These are phyloP conservation scores for Drosophila anceps DNA, from an alignment of 2,888 invertebrate genomes.

Conservation along the genomic window DNA sequence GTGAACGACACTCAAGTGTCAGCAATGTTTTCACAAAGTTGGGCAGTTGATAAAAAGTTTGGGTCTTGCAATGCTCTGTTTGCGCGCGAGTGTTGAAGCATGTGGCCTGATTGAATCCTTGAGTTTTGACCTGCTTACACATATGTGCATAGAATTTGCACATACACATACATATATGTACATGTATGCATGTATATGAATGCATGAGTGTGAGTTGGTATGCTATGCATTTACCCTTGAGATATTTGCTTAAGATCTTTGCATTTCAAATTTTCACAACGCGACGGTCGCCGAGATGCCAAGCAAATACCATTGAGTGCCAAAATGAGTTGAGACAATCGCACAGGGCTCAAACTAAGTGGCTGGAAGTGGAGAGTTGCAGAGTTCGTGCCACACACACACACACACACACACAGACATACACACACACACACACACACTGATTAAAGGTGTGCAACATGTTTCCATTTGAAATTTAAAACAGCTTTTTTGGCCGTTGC, in stretches of 20 bases:
- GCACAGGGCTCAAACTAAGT: neutral
- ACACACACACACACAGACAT: slow-evolving; percentile 57
- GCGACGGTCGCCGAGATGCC: slow-evolving; percentile 18
- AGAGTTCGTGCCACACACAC: slow-evolving; percentile 17
- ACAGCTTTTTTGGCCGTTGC: slow-evolving; percentile 32
- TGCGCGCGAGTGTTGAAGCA: neutral
- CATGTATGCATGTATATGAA: neutral
- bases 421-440: no score
- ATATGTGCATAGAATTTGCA: neutral
- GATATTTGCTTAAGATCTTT: slow-evolving; percentile 41
- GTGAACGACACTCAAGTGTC: slow-evolving; percentile 47
- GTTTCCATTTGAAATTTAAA: slow-evolving; percentile 66
- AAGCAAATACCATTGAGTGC: slow-evolving; percentile 29
- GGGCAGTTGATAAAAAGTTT: slow-evolving; percentile 53
- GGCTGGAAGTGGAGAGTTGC: neutral
- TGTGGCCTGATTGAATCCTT: slow-evolving; percentile 45
- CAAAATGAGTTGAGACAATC: slow-evolving; percentile 64
- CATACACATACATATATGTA: neutral
- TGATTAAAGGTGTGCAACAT: slow-evolving; percentile 66
- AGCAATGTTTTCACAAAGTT: slow-evolving; percentile 32
- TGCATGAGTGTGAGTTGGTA: no score
- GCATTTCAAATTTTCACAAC: slow-evolving; percentile 49
- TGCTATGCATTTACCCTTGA: slow-evolving; percentile 7
- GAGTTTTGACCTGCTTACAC: slow-evolving; percentile 7
- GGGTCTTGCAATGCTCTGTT: slow-evolving; percentile 13